Evolutionary conservation across 2,888 invertebrate genomes (phyloP).

Genomic region (Erannis defoliaria): DNA sequence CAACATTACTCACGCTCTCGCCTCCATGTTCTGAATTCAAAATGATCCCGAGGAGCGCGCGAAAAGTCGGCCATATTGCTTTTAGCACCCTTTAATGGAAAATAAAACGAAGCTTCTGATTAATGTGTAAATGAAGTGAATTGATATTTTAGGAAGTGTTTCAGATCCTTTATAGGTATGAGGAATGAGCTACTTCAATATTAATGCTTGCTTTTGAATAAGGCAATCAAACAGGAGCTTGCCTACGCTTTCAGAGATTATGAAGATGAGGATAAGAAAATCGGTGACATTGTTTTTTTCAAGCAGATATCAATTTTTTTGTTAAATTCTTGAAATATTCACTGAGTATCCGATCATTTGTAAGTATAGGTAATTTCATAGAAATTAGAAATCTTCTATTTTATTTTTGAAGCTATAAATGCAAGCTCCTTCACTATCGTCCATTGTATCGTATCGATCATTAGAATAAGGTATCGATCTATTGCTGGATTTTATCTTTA

Average conservation of each 20-base stretch:
- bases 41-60: slow-evolving; percentile 70
- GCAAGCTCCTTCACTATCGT: too few relatives aligned
- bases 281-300: not conserved
- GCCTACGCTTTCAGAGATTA: slow-evolving; percentile 1
- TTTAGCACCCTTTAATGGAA: slow-evolving; percentile 81
- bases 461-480: too few relatives aligned
- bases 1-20: slow-evolving; percentile 74
- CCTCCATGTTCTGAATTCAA: slow-evolving; percentile 77
- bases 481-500: too few relatives aligned
- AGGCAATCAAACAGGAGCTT: slow-evolving; percentile 34
- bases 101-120: slow-evolving; percentile 72
- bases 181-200: slow-evolving; percentile 54
- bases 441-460: too few relatives aligned
- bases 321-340: too few relatives aligned
- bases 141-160: slow-evolving; percentile 72
- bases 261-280: not conserved
- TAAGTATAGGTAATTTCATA: too few relatives aligned
- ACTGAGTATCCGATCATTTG: too few relatives aligned
- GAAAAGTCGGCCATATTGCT: slow-evolving; percentile 79
- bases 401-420: too few relatives aligned
- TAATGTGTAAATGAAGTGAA: slow-evolving; percentile 78
- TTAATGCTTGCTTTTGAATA: slow-evolving; percentile 58
- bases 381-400: too few relatives aligned
- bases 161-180: slow-evolving; percentile 58
- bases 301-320: not conserved